These are phyloP conservation scores for Strongylocentrotus purpuratus DNA, from an alignment of 35 echinoderm and acorn worm species.

Conservation along the genomic window DNA sequence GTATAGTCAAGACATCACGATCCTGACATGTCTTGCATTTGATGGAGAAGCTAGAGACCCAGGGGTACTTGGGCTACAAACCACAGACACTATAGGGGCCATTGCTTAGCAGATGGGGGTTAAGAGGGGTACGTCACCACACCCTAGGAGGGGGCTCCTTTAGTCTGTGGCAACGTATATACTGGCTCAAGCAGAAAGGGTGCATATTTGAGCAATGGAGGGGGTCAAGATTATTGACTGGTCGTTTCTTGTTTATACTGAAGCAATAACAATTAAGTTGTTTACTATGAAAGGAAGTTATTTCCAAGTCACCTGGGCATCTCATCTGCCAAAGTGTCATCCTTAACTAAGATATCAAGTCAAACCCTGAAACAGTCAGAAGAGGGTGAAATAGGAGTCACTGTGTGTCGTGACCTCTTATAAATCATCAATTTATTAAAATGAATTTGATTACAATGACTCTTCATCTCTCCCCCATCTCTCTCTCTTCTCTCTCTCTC, in stretches of 20 bases:
- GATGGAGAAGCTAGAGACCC: not conserved
- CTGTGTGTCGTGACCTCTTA: not conserved
- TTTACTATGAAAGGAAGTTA: constrained; percentile 16
- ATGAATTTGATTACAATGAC: constrained; percentile 14
- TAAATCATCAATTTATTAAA: constrained; percentile 7
- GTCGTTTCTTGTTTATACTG: not conserved
- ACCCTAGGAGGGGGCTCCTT: not conserved
- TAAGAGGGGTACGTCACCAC: not conserved
- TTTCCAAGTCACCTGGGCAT: constrained; percentile 37
- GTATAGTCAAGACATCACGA: no score
- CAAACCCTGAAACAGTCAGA: not conserved
- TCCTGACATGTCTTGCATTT: not conserved
- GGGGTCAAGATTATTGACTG: not conserved
- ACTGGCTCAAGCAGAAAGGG: not conserved
- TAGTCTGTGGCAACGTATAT: not conserved
- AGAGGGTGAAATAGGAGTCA: constrained; percentile 38
- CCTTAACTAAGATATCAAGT: constrained; percentile 9
- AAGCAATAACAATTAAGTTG: constrained; percentile 26
- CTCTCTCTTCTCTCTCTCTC: not conserved
- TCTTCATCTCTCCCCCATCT: not conserved
- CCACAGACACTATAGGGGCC: not conserved
- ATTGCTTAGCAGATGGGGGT: not conserved
- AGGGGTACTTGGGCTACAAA: not conserved
- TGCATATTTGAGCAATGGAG: not conserved
- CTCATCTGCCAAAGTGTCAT: not conserved